A percentile compares a stretch with the other conserved stretches of the same genome.
Conservation (phyloP, 2,797 vertebrate genomes). For the Alauda arvensis region DNA sequence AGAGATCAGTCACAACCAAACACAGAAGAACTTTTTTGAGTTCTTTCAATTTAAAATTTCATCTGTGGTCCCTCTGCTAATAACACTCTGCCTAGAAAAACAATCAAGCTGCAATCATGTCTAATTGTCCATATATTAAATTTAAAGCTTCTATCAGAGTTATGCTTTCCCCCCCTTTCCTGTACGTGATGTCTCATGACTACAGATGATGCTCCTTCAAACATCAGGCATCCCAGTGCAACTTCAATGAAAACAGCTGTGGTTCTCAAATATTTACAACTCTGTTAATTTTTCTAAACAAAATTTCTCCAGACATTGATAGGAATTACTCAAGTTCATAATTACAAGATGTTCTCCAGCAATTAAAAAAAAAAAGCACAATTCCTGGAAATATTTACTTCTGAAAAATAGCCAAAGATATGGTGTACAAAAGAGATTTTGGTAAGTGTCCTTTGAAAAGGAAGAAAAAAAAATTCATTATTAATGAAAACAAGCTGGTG, state of each 20-base stretch:
- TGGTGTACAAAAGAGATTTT: not conserved
- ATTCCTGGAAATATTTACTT: slow-evolving; percentile 4
- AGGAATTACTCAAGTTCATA: not conserved
- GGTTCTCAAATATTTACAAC: slow-evolving; percentile 37
- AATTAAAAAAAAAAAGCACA: not conserved
- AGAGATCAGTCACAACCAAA: not conserved
- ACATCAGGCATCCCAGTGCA: not conserved
- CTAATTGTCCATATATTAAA: not conserved
- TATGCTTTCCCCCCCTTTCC: not conserved
- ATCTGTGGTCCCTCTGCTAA: not conserved
- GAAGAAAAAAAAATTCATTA: not conserved
- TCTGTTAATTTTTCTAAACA: slow-evolving; percentile 13
- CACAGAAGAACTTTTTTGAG: not conserved
- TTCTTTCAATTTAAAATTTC: not conserved
- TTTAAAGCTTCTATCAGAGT: not conserved
- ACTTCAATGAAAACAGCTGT: slow-evolving; percentile 12
- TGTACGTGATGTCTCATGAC: not conserved
- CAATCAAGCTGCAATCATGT: not conserved
- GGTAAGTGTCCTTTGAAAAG: not conserved
- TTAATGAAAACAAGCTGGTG: not conserved
- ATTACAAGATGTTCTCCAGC: not conserved
- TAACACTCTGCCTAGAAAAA: not conserved
- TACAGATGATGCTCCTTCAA: not conserved
- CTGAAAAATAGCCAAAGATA: not conserved
- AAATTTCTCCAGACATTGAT: not conserved